Evolutionary conservation across 1,140 invertebrate genomes (phyloP).

Genomic region (Teleogryllus occipitalis): DNA sequence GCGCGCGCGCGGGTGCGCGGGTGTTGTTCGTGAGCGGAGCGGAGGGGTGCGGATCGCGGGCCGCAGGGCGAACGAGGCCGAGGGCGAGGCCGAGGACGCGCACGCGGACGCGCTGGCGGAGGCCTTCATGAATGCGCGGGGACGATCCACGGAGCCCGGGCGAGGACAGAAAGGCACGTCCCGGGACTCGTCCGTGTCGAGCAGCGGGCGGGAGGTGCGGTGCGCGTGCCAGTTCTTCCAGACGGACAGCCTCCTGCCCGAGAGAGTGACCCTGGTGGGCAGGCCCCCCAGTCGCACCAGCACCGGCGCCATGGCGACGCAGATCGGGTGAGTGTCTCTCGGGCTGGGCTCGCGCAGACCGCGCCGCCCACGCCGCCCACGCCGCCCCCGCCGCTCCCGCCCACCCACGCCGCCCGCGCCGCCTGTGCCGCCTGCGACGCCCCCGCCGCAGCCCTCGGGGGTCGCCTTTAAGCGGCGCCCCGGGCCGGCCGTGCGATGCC

Average conservation of each 20-base stretch:
- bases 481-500: too few relatives aligned
- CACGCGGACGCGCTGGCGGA: too few relatives aligned
- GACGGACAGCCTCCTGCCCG: constrained; percentile 64
- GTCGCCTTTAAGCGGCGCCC: too few relatives aligned
- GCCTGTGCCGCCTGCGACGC: too few relatives aligned
- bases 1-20: not conserved
- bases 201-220: constrained; percentile 54
- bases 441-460: too few relatives aligned
- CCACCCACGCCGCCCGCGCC: too few relatives aligned
- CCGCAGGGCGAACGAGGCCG: not conserved
- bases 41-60: not conserved
- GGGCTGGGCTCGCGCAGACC: not conserved
- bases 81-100: not conserved
- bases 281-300: constrained; percentile 32
- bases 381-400: too few relatives aligned
- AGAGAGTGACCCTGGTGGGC: constrained; percentile 54
- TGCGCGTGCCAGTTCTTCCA: constrained; percentile 78
- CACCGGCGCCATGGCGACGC: constrained; percentile 3
- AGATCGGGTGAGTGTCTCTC: constrained; percentile 7
- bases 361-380: too few relatives aligned
- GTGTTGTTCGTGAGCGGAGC: not conserved
- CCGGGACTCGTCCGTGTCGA: constrained; percentile 25
- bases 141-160: constrained; percentile 16
- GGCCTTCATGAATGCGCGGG: constrained; percentile 12
- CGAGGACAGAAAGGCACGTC: constrained; percentile 13